Conservation (phyloP, 2,888 invertebrate species). For the Napeogenes inachia region DNA sequence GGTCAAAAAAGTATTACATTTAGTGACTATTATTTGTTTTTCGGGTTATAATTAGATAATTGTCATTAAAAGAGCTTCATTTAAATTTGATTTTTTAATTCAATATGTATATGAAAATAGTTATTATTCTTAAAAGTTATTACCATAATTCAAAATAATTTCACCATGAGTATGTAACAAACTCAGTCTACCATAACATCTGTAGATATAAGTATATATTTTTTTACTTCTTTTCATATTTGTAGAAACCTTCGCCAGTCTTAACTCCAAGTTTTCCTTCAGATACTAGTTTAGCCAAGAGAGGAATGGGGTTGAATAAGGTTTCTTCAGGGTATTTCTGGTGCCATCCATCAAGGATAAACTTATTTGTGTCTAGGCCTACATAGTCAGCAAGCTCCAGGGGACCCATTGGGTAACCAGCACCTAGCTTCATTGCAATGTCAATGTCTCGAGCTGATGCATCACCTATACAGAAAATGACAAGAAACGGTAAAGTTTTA, state of each 20-base stretch:
- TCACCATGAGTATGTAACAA: background rate
- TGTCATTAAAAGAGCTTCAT: too few species aligned
- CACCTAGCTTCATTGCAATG: slow-evolving; percentile 93
- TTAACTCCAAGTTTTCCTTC: slow-evolving; percentile 90
- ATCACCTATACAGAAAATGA: slow-evolving; percentile 69
- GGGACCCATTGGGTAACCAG: slow-evolving; percentile 94
- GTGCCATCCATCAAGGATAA: slow-evolving; percentile 87
- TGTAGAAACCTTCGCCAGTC: slow-evolving; percentile 90
- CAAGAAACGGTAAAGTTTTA: background rate
- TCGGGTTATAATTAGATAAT: too few species aligned
- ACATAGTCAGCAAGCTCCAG: slow-evolving; percentile 91
- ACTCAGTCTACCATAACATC: background rate
- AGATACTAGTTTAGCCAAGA: slow-evolving; percentile 81
- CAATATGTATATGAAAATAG: background rate
- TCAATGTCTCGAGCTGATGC: slow-evolving; percentile 88
- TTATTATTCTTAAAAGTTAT: background rate
- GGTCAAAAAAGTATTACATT: too few species aligned
- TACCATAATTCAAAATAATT: slow-evolving; percentile 1
- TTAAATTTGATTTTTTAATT: too few species aligned
- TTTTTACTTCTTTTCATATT: slow-evolving; percentile 74
- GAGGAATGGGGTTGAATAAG: slow-evolving; percentile 60
- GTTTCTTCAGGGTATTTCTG: slow-evolving; percentile 69
- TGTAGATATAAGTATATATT: background rate
- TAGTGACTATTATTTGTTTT: too few species aligned
- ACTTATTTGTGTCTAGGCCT: slow-evolving; percentile 88